Base-by-base conservation (phyloP, 2,888 invertebrate species). In the Limulus polyphemus region DNA sequence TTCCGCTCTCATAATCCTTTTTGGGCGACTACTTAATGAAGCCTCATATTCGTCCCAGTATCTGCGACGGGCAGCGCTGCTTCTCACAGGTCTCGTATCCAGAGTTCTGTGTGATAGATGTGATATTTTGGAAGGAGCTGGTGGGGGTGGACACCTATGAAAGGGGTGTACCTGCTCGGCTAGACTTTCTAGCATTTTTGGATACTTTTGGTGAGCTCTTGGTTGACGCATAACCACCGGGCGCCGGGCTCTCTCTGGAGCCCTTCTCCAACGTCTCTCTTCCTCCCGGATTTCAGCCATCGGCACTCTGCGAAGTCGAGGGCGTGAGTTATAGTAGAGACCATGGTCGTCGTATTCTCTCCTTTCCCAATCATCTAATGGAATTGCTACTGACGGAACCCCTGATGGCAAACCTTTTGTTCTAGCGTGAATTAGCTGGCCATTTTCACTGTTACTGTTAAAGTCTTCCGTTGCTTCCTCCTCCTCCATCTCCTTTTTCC, bases 141-240 rank as follows among this genome's bases (percentile, higher is more conserved):
- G 50, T 11, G 56, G 51, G 10, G 56, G 49, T 32, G 64, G 61
- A 12, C 62, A 64, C 7, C 56, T 49, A 74, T 89, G 88, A 77
- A 89, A 90, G 60, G 90, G 86, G 76, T 92, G 92, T 61, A 92
- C 91, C 78, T 91, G 91, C 76, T 93, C 92, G 9, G 92, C 91
- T 60, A 93, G 81, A 72, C 90, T 91, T 75, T 92, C 92, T 69
- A 92, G 77, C 1, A 92, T 92, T 75, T 91, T 91, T 4, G 88
- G 88, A 74, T 88, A 88, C 67, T 89, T 82, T 65, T 81, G 79
- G 2, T 54, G n/a, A n/a, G 16, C 11, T 11, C 1, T 14, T 54
- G 54, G 54, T 13, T 54, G 54, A 2, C 54, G 16, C 17, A 32
- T 54, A 11, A 54, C 54, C 2, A 54, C 54, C 32, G 1, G 32